Percentiles rank a stretch among this genome's conserved stretches.
Conservation (phyloP, 1,140 invertebrate species). For the Bradysia coprophila region DNA sequence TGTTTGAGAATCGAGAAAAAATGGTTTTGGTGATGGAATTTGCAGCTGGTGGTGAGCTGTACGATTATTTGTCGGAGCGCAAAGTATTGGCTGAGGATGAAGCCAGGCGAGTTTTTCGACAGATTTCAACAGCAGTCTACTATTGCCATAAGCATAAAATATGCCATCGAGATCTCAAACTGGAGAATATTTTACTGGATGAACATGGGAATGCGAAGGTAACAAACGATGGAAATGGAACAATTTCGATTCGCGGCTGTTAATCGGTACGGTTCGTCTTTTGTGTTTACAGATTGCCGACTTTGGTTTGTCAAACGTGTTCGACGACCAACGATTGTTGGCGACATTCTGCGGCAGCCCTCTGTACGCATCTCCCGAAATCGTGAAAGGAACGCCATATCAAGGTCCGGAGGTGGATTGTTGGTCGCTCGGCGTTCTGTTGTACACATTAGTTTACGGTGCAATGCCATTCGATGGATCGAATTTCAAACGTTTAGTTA, state of each 20-base stretch:
- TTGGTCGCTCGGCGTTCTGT: slow-evolving; percentile 92
- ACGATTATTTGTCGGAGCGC: slow-evolving; percentile 90
- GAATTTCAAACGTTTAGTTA: slow-evolving; percentile 91
- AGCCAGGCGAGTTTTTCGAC: slow-evolving; percentile 87
- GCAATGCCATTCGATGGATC: slow-evolving; percentile 99
- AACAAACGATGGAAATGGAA: slow-evolving; percentile 1
- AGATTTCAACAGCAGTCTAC: slow-evolving; percentile 93
- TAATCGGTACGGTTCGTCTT: too few relatives aligned
- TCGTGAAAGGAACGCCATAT: slow-evolving; percentile 94
- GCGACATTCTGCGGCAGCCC: slow-evolving; percentile 96
- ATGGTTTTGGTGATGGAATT: slow-evolving; percentile 99
- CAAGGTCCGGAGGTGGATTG: slow-evolving; percentile 90
- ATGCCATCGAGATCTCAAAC: slow-evolving; percentile 93
- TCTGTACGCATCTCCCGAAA: slow-evolving; percentile 95
- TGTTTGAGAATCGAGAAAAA: slow-evolving; percentile 97
- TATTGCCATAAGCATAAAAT: slow-evolving; percentile 99
- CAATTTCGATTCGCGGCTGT: background rate
- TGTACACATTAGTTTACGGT: slow-evolving; percentile 97
- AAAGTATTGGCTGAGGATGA: slow-evolving; percentile 83
- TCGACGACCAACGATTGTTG: slow-evolving; percentile 71
- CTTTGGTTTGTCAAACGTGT: slow-evolving; percentile 97
- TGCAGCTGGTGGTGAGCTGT: slow-evolving; percentile 93
- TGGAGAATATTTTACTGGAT: slow-evolving; percentile 97
- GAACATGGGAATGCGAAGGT: slow-evolving; percentile 90
- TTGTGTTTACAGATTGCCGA: slow-evolving; percentile 67